A percentile compares a stretch with the other conserved stretches of the same genome.
Conservation (phyloP, 2,888 invertebrate species). For the Dione vanillae region DNA sequence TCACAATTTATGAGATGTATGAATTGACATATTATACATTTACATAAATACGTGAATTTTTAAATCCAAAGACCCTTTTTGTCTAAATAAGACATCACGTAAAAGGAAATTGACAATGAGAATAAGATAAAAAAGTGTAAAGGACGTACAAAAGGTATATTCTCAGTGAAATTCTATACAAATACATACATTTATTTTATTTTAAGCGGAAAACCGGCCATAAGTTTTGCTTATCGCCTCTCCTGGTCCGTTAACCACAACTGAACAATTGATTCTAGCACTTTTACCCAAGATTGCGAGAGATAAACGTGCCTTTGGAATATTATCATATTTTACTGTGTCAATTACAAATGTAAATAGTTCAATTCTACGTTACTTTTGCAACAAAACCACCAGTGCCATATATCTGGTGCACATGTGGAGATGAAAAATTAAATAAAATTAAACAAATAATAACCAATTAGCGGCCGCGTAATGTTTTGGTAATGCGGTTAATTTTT, state of each 20-base stretch:
- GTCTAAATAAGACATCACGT: constrained; percentile 18
- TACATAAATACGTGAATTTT: constrained; percentile 2
- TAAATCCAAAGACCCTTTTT: constrained; percentile 10
- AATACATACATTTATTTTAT: constrained; percentile 52
- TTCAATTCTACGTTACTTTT: constrained; percentile 37
- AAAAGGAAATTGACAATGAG: constrained; percentile 26
- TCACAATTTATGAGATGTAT: background rate
- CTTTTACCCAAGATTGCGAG: constrained; percentile 61
- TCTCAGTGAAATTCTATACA: constrained; percentile 42
- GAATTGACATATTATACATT: constrained; percentile 8
- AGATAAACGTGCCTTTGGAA: constrained; percentile 65
- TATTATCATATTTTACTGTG: constrained; percentile 73
- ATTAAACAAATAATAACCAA: constrained; percentile 42
- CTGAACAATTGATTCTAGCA: constrained; percentile 76
- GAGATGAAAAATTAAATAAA: constrained; percentile 41
- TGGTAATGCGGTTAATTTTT: constrained; percentile 35
- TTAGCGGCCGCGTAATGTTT: constrained; percentile 40
- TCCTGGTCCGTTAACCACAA: constrained; percentile 73
- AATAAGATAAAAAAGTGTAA: constrained; percentile 20
- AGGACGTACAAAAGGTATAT: constrained; percentile 20
- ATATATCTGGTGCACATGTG: constrained; percentile 43
- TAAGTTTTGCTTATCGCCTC: constrained; percentile 77
- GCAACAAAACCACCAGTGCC: constrained; percentile 44
- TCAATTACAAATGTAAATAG: constrained; percentile 62
- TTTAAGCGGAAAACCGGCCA: constrained; percentile 73